Evolutionary conservation across 2,113 vertebrate species (phyloP).

Genomic region (Rynchops niger): DNA sequence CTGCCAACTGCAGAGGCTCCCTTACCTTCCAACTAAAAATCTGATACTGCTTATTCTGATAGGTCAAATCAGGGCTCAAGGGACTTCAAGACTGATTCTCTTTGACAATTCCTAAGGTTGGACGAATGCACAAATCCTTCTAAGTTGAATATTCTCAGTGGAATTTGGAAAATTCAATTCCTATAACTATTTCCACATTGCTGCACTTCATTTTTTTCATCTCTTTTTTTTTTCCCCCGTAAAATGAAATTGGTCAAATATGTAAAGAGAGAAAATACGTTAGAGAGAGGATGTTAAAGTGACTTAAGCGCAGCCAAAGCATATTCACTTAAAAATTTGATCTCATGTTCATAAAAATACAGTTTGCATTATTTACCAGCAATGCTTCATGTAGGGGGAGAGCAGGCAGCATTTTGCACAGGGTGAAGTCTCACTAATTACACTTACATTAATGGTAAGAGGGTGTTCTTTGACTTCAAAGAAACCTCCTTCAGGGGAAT

Average conservation of each 20-base stretch:
- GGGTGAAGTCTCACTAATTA: constrained; percentile 7
- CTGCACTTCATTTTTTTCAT: not conserved
- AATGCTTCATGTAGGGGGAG: not conserved
- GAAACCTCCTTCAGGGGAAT: not conserved
- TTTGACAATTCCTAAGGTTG: constrained; percentile 2
- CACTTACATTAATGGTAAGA: not conserved
- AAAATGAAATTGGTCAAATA: not conserved
- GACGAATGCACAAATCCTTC: not conserved
- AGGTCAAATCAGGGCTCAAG: constrained; percentile 15
- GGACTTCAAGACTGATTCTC: constrained; percentile 6
- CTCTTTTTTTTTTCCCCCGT: not conserved
- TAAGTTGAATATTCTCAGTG: not conserved
- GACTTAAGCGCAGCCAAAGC: not conserved
- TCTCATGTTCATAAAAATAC: not conserved
- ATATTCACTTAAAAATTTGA: not conserved
- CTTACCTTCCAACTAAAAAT: not conserved
- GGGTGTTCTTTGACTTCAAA: not conserved
- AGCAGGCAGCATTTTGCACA: not conserved
- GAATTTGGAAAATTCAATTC: not conserved
- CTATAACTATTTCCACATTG: not conserved
- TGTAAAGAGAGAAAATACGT: not conserved
- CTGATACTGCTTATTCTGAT: not conserved
- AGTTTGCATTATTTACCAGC: not conserved
- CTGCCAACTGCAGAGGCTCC: not conserved
- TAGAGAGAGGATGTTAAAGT: not conserved